Evolutionary conservation across 2,888 invertebrate species (phyloP).

Genomic region (Athalia cordata): DNA sequence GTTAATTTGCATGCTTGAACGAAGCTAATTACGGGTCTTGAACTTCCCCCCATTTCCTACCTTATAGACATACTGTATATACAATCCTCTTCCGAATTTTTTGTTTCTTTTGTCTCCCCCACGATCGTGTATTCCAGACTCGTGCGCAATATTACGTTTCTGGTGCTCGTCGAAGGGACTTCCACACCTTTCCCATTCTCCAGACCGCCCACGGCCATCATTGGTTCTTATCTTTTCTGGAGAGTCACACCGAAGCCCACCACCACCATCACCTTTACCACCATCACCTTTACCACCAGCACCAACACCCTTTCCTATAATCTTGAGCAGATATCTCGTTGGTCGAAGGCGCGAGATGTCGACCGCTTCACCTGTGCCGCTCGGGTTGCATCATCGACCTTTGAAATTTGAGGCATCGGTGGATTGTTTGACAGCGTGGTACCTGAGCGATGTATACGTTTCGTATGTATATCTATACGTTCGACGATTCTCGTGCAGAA

Average conservation of each 20-base stretch:
- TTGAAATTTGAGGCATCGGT: constrained; percentile 36
- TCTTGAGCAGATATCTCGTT: constrained; percentile 30
- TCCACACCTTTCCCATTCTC: constrained; percentile 38
- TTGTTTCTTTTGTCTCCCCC: constrained; percentile 28
- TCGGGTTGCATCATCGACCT: constrained; percentile 42
- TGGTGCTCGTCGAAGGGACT: constrained; percentile 24
- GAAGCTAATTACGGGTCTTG: constrained; percentile 67
- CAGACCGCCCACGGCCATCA: constrained; percentile 40
- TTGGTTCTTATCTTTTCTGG: constrained; percentile 36
- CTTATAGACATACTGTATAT: no score
- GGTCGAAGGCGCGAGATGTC: constrained; percentile 39
- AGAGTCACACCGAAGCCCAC: constrained; percentile 27
- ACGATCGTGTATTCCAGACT: constrained; percentile 32
- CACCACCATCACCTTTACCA: constrained; percentile 27
- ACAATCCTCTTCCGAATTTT: background rate
- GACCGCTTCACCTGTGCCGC: constrained; percentile 37
- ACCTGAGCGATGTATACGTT: constrained; percentile 11
- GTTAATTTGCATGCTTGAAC: constrained; percentile 67
- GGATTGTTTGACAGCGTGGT: constrained; percentile 33
- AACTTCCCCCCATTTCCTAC: constrained; percentile 49
- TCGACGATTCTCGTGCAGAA: constrained; percentile 18
- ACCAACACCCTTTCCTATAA: constrained; percentile 33
- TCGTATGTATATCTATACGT: background rate
- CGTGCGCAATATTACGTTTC: constrained; percentile 33
- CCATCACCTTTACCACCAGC: constrained; percentile 18